Base-by-base conservation (phyloP, 2,797 vertebrate genomes). In the Tokudaia tokunoshimensis region DNA sequence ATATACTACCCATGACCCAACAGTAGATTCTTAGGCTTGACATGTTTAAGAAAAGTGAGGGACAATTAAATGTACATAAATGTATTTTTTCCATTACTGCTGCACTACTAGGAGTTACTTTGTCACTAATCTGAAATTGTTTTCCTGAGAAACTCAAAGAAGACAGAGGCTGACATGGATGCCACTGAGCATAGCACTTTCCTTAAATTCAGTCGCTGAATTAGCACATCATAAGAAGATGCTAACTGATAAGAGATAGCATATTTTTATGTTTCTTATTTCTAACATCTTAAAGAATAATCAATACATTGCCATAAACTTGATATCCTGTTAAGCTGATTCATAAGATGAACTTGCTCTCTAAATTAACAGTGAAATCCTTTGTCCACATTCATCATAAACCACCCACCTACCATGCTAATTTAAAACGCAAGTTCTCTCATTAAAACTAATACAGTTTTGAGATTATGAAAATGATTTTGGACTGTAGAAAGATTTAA, bases 261-360 rank as follows among this genome's bases (percentile, higher is more conserved):
- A 92, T 29, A 59, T 74, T 72, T 29, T 72, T 92, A 67, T 81
- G 59, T 74, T 89, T 92, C 47, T 80, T 90, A 81, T 92, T 92
- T 92, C 74, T 94, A 57, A 96, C 34, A 89, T 94, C 47, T 47
- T 92, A 92, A 79, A n/a, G 47, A 93, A 96, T 76, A 91, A 86
- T 57, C 41, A 63, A 75, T 75, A 72, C 59, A 86, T 57, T 65
- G 88, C 79, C 81, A 85, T 41, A 95, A 79, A 85, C 1, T 41
- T 79, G 84, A 29, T 44, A 94, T 90, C 87, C 83, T 92, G 44
- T 75, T 91, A 80, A 95, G 70, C 41, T 83, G 29, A 92, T 67
- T 57, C 50, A 83, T 20, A 92, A 80, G 44, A 17, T 81, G 55
- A 31, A 52, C 59, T 87, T 91, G 55, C 57, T 84, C 34, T 92